A percentile compares a stretch with the other conserved stretches of the same genome.
phyloP scores from a whole-genome alignment of 2,113 vertebrate genomes.

The Datnioides undecimradiatus region DNA sequence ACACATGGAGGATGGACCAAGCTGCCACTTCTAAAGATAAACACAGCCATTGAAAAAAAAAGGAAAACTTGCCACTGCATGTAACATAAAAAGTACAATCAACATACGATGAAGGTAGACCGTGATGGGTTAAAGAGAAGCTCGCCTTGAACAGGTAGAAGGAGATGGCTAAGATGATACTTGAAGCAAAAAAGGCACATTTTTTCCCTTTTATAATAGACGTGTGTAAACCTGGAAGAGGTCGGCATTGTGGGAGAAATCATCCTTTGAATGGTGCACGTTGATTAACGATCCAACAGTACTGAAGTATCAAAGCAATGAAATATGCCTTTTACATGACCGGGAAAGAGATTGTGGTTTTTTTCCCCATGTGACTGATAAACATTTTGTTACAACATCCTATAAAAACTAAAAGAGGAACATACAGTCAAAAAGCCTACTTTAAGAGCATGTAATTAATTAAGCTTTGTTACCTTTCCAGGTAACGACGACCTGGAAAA shows the following conservation, averaged over 20 bases:
- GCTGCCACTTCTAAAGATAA: slow-evolving; percentile 74
- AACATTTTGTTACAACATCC: slow-evolving; percentile 54
- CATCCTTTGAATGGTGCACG: slow-evolving; percentile 47
- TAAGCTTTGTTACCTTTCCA: slow-evolving; percentile 59
- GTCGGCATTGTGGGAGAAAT: slow-evolving; percentile 73
- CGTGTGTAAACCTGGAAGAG: slow-evolving; percentile 79
- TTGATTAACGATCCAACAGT: slow-evolving; percentile 42
- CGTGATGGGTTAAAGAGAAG: slow-evolving; percentile 45
- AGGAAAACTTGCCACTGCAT: slow-evolving; percentile 71
- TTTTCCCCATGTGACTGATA: slow-evolving; percentile 39
- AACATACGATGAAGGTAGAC: slow-evolving; percentile 69
- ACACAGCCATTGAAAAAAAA: slow-evolving; percentile 42
- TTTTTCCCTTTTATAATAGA: slow-evolving; percentile 82
- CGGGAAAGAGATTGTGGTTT: slow-evolving; percentile 33
- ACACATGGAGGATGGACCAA: slow-evolving; percentile 51
- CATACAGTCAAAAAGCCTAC: slow-evolving; percentile 63
- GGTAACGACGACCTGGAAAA: slow-evolving; percentile 69
- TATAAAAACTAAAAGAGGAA: slow-evolving; percentile 66
- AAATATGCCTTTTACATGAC: slow-evolving; percentile 58
- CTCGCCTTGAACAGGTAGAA: slow-evolving; percentile 50
- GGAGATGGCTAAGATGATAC: slow-evolving; percentile 75
- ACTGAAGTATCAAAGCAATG: slow-evolving; percentile 56
- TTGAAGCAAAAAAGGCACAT: slow-evolving; percentile 85
- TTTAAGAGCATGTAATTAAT: slow-evolving; percentile 54
- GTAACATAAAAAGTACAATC: slow-evolving; percentile 82